These are phyloP conservation scores for Drosophila miranda DNA, from an alignment of 1,140 invertebrate genomes.

Conservation along the genomic window DNA sequence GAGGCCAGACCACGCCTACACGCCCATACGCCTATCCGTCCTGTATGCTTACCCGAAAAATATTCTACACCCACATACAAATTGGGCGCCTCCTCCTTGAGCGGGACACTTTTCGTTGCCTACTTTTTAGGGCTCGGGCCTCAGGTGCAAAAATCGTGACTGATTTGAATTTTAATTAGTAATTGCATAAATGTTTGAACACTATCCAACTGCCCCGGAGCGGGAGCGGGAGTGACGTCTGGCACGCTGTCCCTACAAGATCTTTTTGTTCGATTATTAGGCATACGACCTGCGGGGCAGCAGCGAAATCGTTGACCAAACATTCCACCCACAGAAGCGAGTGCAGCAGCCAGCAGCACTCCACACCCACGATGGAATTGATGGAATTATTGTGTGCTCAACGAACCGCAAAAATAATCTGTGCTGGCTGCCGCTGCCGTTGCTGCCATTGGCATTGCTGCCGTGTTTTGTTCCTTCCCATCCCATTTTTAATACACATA, in stretches of 20 bases:
- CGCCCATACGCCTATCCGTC: not conserved
- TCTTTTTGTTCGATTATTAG: constrained; percentile 38
- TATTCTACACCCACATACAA: constrained; percentile 21
- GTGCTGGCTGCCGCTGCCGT: constrained; percentile 26
- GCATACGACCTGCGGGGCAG: constrained; percentile 58
- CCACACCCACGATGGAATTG: constrained; percentile 46
- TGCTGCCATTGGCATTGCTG: constrained; percentile 26
- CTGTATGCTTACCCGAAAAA: constrained; percentile 26
- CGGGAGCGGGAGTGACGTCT: not conserved
- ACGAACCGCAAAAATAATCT: constrained; percentile 75
- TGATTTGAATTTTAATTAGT: constrained; percentile 18
- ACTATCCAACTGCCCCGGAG: too few relatives aligned
- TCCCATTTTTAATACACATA: constrained; percentile 62
- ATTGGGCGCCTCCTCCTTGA: constrained; percentile 4
- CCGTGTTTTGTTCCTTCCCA: constrained; percentile 19
- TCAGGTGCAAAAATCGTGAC: constrained; percentile 12
- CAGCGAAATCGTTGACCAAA: constrained; percentile 19
- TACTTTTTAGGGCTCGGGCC: constrained; percentile 35
- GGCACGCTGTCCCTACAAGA: not conserved
- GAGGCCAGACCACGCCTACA: constrained; percentile 13
- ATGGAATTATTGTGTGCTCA: constrained; percentile 80
- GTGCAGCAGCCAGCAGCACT: constrained; percentile 4
- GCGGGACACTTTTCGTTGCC: constrained; percentile 38
- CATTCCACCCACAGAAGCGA: constrained; percentile 7
- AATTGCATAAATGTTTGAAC: constrained; percentile 16